Conservation (phyloP, 2,888 invertebrate species). For the Busseola fusca region DNA sequence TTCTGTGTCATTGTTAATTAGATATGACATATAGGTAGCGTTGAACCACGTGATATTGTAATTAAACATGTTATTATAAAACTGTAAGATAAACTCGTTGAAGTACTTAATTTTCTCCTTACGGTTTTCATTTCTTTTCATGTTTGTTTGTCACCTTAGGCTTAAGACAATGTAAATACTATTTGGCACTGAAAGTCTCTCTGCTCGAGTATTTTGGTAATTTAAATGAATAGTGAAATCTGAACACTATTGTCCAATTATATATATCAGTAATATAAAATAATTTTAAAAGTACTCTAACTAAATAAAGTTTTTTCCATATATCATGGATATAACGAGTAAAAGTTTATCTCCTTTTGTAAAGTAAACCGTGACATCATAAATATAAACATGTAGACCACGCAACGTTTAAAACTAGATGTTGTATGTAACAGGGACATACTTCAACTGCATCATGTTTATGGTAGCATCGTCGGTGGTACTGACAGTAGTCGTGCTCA, state of each 20-base stretch:
- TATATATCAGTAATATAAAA: neutral
- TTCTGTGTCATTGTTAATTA: constrained; percentile 66
- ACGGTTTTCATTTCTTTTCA: constrained; percentile 41
- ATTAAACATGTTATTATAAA: constrained; percentile 56
- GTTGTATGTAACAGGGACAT: constrained; percentile 93
- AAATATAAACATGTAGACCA: neutral
- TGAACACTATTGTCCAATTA: neutral
- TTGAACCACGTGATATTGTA: constrained; percentile 47
- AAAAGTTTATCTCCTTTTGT: neutral
- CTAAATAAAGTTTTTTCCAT: neutral
- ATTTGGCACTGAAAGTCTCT: constrained; percentile 18
- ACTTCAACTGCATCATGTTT: constrained; percentile 99
- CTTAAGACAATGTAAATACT: constrained; percentile 26
- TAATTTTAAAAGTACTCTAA: neutral
- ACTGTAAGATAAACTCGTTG: constrained; percentile 42
- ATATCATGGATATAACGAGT: neutral
- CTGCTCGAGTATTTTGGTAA: constrained; percentile 1
- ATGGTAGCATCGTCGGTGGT: constrained; percentile 99
- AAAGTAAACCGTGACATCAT: constrained; percentile 7
- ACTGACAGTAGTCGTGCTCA: constrained; percentile 98
- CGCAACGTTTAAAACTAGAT: constrained; percentile 29
- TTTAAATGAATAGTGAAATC: neutral
- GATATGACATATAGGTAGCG: constrained; percentile 45
- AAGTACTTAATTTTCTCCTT: constrained; percentile 79
- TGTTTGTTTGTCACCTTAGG: constrained; percentile 49